Percentiles rank a stretch among this genome's conserved stretches.
Conservation (phyloP, 2,113 vertebrate genomes). For the Vidua macroura region DNA sequence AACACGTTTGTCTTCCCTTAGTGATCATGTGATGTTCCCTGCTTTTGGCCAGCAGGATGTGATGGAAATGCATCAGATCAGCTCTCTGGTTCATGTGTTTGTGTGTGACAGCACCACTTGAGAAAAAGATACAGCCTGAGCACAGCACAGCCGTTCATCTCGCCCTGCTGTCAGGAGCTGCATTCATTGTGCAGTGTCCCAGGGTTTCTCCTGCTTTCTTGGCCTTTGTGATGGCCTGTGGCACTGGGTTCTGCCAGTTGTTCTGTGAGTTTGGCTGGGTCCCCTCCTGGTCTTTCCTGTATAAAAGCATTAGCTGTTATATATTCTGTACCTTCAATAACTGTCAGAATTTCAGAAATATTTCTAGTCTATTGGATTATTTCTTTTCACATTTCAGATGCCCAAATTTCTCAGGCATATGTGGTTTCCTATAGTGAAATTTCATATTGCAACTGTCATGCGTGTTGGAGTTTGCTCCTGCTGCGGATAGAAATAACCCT, state of each 20-base stretch:
- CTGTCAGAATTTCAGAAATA: background rate
- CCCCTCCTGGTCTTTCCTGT: background rate
- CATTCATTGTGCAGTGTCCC: background rate
- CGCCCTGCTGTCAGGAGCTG: rapidly evolving
- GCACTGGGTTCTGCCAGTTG: background rate
- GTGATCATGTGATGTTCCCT: background rate
- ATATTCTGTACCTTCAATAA: background rate
- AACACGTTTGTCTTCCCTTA: background rate
- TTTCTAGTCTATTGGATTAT: background rate
- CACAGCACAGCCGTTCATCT: background rate
- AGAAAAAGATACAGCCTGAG: background rate
- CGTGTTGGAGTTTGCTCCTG: background rate
- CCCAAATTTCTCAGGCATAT: background rate
- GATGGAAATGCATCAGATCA: background rate
- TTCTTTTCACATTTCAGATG: background rate
- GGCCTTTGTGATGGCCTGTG: background rate
- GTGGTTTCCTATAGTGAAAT: background rate
- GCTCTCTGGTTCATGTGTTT: background rate
- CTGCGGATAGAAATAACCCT: background rate
- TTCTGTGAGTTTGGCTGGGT: background rate
- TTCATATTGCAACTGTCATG: background rate
- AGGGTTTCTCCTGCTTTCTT: background rate
- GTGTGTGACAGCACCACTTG: background rate
- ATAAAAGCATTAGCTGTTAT: background rate
- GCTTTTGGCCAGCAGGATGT: background rate